Evolutionary conservation across 2,888 invertebrate species (phyloP).

Genomic region (Galerucella nymphaeae): DNA sequence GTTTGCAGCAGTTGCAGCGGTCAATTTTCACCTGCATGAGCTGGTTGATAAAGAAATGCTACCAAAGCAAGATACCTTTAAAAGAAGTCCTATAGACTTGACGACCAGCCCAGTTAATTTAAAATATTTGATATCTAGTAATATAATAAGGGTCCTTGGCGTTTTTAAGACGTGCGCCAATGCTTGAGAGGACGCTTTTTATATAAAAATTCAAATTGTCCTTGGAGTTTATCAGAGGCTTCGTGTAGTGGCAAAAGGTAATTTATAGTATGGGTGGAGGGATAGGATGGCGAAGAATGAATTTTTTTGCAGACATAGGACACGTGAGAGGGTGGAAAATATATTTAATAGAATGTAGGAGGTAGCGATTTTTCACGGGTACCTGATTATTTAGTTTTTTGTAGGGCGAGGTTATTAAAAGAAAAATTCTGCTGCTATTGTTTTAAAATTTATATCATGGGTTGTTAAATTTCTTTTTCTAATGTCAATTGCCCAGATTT

Average conservation of each 20-base stretch:
- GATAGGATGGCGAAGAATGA: constrained; percentile 24
- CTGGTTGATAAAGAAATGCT: no score
- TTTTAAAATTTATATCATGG: no score
- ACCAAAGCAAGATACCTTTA: no score
- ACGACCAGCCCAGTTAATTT: no score
- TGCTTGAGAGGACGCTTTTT: constrained; percentile 31
- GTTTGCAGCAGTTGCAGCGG: no score
- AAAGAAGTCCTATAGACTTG: no score
- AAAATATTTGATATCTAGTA: not conserved
- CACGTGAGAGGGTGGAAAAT: constrained; percentile 34
- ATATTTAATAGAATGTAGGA: constrained; percentile 35
- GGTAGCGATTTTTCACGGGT: constrained; percentile 26
- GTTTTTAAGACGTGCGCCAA: constrained; percentile 2
- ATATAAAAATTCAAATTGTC: constrained; percentile 44
- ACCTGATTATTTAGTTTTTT: constrained; percentile 21
- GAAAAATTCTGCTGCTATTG: not conserved
- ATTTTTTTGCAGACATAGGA: constrained; percentile 28
- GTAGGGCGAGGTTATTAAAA: no score
- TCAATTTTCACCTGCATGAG: no score
- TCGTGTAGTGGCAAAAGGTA: constrained; percentile 39
- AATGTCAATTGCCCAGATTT: no score
- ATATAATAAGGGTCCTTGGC: not conserved
- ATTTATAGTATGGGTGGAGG: constrained; percentile 52
- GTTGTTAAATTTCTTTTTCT: no score
- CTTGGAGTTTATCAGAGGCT: constrained; percentile 42